Evolutionary conservation across 2,888 invertebrate species (phyloP).

Genomic region (Aspidiotus destructor): DNA sequence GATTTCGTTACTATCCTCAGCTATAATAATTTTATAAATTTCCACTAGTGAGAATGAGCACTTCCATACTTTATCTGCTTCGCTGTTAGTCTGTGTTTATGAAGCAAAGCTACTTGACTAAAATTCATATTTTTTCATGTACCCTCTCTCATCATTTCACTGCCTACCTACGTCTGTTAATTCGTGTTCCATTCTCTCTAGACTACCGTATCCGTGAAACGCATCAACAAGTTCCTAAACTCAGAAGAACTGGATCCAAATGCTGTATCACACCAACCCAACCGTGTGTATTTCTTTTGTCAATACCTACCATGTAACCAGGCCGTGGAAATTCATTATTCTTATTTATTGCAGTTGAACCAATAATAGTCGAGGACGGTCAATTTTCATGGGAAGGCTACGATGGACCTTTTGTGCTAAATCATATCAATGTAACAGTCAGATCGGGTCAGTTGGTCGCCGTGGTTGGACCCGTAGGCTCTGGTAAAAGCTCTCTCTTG

Average conservation of each 20-base stretch:
- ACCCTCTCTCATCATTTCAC: too few species aligned
- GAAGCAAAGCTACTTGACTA: too few species aligned
- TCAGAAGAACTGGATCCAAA: conserved; percentile 47
- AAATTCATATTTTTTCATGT: too few species aligned
- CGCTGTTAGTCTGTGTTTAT: too few species aligned
- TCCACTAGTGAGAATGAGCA: too few species aligned
- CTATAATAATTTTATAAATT: too few species aligned
- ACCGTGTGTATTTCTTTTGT: conserved; percentile 38
- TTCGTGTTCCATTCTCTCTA: conserved; percentile 35
- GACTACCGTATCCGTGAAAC: conserved; percentile 48
- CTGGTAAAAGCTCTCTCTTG: conserved; percentile 80
- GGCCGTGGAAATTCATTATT: background rate
- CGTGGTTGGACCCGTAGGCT: conserved; percentile 78
- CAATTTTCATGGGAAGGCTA: conserved; percentile 74
- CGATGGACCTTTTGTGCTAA: conserved; percentile 52
- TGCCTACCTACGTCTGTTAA: background rate
- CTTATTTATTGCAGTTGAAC: conserved; percentile 50
- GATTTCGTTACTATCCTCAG: background rate
- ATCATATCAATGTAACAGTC: conserved; percentile 64
- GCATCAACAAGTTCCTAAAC: conserved; percentile 49
- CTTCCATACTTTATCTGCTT: too few species aligned
- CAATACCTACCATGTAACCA: too few species aligned
- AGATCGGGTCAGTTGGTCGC: conserved; percentile 62
- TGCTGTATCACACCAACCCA: conserved; percentile 42
- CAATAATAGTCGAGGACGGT: conserved; percentile 77